Evolutionary conservation across 1,140 invertebrate species (phyloP), one percentile per base, ranked within the genome.

Genomic region (Drosophila kikkawai): DNA sequence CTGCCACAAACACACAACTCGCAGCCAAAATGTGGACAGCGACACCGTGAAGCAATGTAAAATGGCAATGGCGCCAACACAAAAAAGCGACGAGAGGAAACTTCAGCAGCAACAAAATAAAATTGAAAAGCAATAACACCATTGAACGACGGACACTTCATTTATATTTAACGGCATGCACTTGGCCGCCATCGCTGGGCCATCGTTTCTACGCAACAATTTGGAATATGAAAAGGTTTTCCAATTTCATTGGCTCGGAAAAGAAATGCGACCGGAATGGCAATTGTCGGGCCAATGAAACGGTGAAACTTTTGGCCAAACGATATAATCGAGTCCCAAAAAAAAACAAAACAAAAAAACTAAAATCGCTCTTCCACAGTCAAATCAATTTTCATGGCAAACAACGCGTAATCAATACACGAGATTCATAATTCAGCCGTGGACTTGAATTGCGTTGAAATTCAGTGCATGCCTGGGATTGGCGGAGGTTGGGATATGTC

Each of bases 121-220:
- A 53, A 70, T 70, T 70, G 63, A 66, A 76, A 80, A 84, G 36
- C 60, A 64, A 44, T 50, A 69, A 45, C 44, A 51, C 55, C 32
- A 36, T 42, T 48, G 42, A 51, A 71, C 57, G 48, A 61, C 63
- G 55, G 55, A 44, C 65, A 74, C 65, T 83, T 80, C 68, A 77
- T 85, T 85, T 81, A 85, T 85, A 85, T 85, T 85, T 70, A 86
- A 81, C 60, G 58, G 45, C 82, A 80, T 80, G 74, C 82, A 78
- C 78, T 84, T 84, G 75, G 65, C 69, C 75, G 65, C 60, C 66
- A 80, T 59, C 67, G 66, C 47, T 55, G 61, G 58, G 45, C 50
- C 71, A 75, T 51, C 83, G 84, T 87, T 87, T 87, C 84, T 87
- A 87, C 85, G 84, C 84, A 87, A 87, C 84, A 87, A 87, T 87